Percentiles rank a stretch among this genome's conserved stretches.
These are phyloP conservation scores for Galleria mellonella DNA, from an alignment of 1,140 invertebrate species.

Conservation along the genomic window DNA sequence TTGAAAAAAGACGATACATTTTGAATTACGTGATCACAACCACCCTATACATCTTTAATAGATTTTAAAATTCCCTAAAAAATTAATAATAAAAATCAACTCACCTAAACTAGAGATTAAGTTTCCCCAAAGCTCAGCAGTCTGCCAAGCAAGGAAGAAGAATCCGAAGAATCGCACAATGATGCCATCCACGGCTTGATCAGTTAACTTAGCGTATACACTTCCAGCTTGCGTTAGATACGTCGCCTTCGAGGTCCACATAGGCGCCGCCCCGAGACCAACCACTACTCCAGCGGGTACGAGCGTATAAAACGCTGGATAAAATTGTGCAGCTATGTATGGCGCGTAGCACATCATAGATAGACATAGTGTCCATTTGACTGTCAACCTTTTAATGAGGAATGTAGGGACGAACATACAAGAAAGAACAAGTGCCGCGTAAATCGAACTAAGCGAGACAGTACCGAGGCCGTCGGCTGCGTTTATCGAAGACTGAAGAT, in stretches of 20 bases:
- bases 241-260: conserved; percentile 97
- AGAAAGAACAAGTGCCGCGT: conserved; percentile 91
- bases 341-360: conserved; percentile 94
- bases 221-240: conserved; percentile 95
- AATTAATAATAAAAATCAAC: no score
- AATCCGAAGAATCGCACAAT: conserved; percentile 97
- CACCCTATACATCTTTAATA: no score
- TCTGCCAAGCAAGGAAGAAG: conserved; percentile 98
- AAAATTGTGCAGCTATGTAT: conserved; percentile 95
- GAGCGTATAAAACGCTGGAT: conserved; percentile 91
- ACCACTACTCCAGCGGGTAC: conserved; percentile 92
- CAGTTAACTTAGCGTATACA: conserved; percentile 90
- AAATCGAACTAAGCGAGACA: conserved; percentile 89
- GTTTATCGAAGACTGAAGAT: conserved; percentile 92
- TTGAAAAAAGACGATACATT: no score
- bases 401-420: conserved; percentile 95
- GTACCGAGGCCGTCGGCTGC: conserved; percentile 88
- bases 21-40: no score
- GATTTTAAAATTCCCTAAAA: no score
- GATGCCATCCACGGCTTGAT: conserved; percentile 90
- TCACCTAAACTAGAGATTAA: conserved; percentile 95
- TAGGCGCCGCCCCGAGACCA: conserved; percentile 94
- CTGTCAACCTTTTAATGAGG: conserved; percentile 91
- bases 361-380: conserved; percentile 95
- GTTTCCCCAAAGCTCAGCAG: conserved; percentile 96